phyloP scores from a whole-genome alignment of 2,797 vertebrate species.

The Anguilla obscura region DNA sequence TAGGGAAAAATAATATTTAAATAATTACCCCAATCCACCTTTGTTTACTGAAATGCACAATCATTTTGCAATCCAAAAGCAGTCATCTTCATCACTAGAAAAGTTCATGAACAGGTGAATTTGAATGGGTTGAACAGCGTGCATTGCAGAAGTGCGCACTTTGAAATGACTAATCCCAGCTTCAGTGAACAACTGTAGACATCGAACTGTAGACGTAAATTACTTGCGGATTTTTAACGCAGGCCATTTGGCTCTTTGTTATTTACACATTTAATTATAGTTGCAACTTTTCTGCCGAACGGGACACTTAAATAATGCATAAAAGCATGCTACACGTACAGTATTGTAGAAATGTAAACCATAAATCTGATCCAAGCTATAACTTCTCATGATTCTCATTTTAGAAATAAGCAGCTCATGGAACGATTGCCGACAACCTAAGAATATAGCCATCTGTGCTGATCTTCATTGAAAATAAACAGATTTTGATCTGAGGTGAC shows the following conservation, averaged over 20 bases:
- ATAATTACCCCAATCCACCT: conserved; percentile 47
- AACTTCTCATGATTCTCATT: background rate
- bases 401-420: background rate
- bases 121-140: conserved; percentile 52
- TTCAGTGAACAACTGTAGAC: conserved; percentile 42
- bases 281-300: background rate
- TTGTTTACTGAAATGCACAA: conserved; percentile 52
- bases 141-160: background rate
- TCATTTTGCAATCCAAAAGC: conserved; percentile 29
- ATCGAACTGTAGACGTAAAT: conserved; percentile 46
- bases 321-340: background rate
- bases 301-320: background rate
- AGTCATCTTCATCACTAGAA: conserved; percentile 38
- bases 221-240: conserved; percentile 59
- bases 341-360: background rate
- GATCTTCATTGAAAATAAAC: background rate
- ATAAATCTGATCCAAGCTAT: background rate
- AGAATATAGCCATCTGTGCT: background rate
- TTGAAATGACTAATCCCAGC: conserved; percentile 44
- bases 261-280: background rate
- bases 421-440: background rate
- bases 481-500: background rate
- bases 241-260: conserved; percentile 30
- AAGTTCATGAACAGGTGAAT: conserved; percentile 49
- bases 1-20: conserved; percentile 45